Base-by-base conservation (phyloP, 1,140 invertebrate genomes). In the Chelonus insularis region DNA sequence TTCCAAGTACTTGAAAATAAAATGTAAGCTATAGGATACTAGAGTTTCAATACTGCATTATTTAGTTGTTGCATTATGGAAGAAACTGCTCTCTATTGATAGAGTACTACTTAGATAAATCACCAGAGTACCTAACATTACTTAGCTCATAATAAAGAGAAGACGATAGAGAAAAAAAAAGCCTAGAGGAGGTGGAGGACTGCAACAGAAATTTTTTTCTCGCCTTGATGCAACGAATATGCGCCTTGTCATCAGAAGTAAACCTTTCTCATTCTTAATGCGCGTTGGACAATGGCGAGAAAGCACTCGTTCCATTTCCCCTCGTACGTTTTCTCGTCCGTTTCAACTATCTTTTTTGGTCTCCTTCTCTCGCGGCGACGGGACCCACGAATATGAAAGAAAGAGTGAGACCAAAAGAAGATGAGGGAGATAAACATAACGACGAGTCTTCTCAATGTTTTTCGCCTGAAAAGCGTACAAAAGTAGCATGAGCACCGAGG, bases 41-140 rank as follows among this genome's bases (percentile, higher is more conserved):
- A n/a, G n/a, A n/a, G n/a, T n/a, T n/a, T n/a, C n/a, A n/a, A n/a
- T n/a, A n/a, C 47, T 47, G 56, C 14, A 23, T 57, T 11, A 16
- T 45, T 25, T 45, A n/a, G n/a, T n/a, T n/a, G n/a, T 29, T 29
- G 41, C n/a, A 45, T 37, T 29, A 52, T 54, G 43, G n/a, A 54
- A 23, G 1, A 20, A 23, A 18, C 9, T 57, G n/a, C 25, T 51
- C 48, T 50, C 63, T 68, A 72, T 72, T 65, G 72, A 50, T 8
- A 50, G 68, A 77, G 76, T 74, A 69, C 72, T 75, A 76, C 74
- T 76, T 76, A 71, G 48, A 75, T 69, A 76, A 76, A 77, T 77
- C 75, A 76, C 56, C 61, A 37, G 67, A 68, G 64, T 56, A 65
- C 60, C 25, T 63, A 14, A 65, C 68, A 68, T 72, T 73, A 66